These are phyloP conservation scores for Lophotriccus pileatus DNA, from an alignment of 2,797 vertebrate genomes.

Conservation along the genomic window DNA sequence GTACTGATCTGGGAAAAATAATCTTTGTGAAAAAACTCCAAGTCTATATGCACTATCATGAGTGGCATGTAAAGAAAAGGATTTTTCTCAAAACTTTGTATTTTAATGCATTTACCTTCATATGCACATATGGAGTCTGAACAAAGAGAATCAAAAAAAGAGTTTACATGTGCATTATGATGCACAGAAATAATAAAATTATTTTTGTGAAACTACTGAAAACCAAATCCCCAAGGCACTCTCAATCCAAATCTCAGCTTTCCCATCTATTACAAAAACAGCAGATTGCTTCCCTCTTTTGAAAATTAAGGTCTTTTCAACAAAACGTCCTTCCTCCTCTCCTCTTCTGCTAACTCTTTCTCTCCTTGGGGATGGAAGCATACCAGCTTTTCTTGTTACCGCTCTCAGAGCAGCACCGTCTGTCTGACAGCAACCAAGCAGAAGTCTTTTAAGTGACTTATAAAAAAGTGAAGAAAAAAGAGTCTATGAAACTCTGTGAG, in stretches of 20 bases:
- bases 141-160: not conserved
- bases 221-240: not conserved
- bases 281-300: not conserved
- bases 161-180: not conserved
- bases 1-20: not conserved
- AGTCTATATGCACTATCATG: not conserved
- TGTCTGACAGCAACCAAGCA: not conserved
- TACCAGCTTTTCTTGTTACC: not conserved
- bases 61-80: not conserved
- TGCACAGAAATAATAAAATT: not conserved
- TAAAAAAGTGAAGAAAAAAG: not conserved
- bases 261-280: not conserved
- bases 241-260: not conserved
- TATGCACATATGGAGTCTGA: not conserved
- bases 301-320: conserved; percentile 16
- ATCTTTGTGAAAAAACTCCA: not conserved
- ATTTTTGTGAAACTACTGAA: not conserved
- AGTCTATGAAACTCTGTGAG: not conserved
- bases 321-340: not conserved
- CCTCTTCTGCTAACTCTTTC: not conserved
- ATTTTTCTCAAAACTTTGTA: not conserved
- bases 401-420: not conserved
- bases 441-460: not conserved
- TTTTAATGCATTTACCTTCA: not conserved
- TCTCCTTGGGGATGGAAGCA: not conserved